These are phyloP conservation scores for Cydia strobilella DNA, from an alignment of 1,140 invertebrate genomes.

Conservation along the genomic window DNA sequence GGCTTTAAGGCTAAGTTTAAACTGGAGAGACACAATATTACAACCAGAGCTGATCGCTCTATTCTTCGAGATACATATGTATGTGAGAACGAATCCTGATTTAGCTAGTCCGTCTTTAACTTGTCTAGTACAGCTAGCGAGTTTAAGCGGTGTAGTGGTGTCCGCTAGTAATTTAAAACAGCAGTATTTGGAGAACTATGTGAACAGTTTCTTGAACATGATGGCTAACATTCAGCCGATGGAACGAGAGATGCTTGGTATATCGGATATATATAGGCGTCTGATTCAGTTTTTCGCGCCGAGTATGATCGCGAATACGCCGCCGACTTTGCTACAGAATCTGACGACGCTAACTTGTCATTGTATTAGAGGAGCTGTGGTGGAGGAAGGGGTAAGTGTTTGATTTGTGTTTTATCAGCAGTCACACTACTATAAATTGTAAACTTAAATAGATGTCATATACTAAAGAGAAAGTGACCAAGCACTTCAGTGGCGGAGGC, in stretches of 20 bases:
- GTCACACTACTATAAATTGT: too few species aligned
- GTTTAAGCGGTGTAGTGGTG: slow-evolving; percentile 86
- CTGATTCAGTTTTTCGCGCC: slow-evolving; percentile 84
- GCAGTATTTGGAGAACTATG: slow-evolving; percentile 87
- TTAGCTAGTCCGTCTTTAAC: slow-evolving; percentile 88
- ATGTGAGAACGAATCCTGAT: slow-evolving; percentile 87
- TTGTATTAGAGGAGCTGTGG: slow-evolving; percentile 86
- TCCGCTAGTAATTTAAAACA: slow-evolving; percentile 81
- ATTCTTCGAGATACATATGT: slow-evolving; percentile 92
- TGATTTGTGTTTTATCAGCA: too few species aligned
- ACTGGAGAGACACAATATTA: slow-evolving; percentile 89
- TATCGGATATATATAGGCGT: slow-evolving; percentile 85
- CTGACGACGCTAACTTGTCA: slow-evolving; percentile 87
- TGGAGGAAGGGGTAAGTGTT: slow-evolving; percentile 86
- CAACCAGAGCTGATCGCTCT: slow-evolving; percentile 86
- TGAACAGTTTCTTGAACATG: slow-evolving; percentile 86
- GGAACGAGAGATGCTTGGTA: slow-evolving; percentile 83
- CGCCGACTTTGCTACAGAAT: slow-evolving; percentile 82
- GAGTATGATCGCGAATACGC: slow-evolving; percentile 75
- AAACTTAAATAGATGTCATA: too few species aligned
- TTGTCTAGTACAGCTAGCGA: slow-evolving; percentile 89
- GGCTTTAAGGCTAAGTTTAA: slow-evolving; percentile 81
- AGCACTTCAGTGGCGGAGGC: too few species aligned
- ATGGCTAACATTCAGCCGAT: slow-evolving; percentile 83
- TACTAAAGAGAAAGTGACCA: slow-evolving; percentile 35